Evolutionary conservation across 1,140 invertebrate genomes (phyloP).

Genomic region (Trichomalopsis sarcophagae): DNA sequence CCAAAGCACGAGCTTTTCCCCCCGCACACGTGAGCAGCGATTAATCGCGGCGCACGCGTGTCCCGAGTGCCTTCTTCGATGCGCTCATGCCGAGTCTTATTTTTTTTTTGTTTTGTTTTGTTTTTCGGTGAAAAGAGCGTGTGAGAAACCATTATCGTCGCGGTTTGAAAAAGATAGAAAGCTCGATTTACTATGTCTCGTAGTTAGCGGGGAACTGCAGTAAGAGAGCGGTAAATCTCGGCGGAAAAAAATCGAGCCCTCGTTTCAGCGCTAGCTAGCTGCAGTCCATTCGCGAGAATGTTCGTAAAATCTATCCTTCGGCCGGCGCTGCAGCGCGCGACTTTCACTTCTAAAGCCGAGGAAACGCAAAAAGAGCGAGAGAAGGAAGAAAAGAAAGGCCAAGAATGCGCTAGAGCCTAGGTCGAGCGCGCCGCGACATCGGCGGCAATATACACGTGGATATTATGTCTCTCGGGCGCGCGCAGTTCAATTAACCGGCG

Average conservation of each 20-base stretch:
- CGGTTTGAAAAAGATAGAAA: background rate
- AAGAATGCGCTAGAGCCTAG: background rate
- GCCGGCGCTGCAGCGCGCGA: background rate
- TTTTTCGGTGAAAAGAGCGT: background rate
- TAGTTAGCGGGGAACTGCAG: background rate
- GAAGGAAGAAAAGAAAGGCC: background rate
- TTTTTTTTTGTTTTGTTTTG: too few species aligned
- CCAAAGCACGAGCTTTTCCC: background rate
- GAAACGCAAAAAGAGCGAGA: background rate
- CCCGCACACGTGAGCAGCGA: background rate
- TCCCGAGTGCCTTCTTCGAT: too few species aligned
- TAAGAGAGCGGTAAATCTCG: background rate
- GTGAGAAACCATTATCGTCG: background rate
- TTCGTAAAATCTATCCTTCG: slow-evolving; percentile 32
- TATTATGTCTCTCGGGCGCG: background rate
- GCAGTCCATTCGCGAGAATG: background rate
- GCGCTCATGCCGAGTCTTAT: background rate
- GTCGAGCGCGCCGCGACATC: background rate
- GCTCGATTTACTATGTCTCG: background rate
- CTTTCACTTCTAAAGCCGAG: slow-evolving; percentile 33
- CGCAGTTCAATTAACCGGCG: too few species aligned
- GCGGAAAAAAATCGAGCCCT: background rate
- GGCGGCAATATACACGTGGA: background rate
- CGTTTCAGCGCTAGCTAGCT: background rate
- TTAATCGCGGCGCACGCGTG: background rate